These are phyloP conservation scores for Gorsachius magnificus DNA, from an alignment of 2,797 vertebrate species.

Conservation along the genomic window DNA sequence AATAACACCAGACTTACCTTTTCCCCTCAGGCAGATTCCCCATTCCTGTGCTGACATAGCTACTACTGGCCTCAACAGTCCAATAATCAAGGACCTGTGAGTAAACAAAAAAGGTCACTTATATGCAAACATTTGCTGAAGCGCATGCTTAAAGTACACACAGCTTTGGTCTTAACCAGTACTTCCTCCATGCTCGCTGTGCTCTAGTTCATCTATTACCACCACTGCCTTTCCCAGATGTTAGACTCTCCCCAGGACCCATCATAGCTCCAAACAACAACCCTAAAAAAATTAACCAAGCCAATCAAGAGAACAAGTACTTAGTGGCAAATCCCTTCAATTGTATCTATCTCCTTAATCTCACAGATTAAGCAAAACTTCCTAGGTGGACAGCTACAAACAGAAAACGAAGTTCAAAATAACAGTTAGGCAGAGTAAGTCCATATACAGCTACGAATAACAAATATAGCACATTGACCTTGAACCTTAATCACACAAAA, in stretches of 20 bases:
- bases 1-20: slow-evolving; percentile 30
- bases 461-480: background rate
- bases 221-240: background rate
- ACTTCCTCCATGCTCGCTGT: background rate
- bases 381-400: background rate
- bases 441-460: background rate
- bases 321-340: rapidly evolving
- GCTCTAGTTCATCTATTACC: background rate
- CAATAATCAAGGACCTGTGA: slow-evolving; percentile 49
- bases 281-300: background rate
- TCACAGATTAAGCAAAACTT: background rate
- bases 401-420: background rate
- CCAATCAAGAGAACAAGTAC: background rate
- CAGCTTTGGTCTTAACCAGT: background rate
- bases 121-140: background rate
- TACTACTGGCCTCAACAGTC: slow-evolving; percentile 63
- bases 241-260: background rate
- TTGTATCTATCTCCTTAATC: background rate
- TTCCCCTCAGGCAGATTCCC: slow-evolving; percentile 49
- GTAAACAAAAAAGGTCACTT: slow-evolving; percentile 36
- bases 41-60: slow-evolving; percentile 48
- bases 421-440: background rate
- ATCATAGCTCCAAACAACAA: background rate
- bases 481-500: background rate
- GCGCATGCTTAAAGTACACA: background rate